Evolutionary conservation across 2,888 invertebrate genomes (phyloP).

Genomic region (Nomada ruficornis): DNA sequence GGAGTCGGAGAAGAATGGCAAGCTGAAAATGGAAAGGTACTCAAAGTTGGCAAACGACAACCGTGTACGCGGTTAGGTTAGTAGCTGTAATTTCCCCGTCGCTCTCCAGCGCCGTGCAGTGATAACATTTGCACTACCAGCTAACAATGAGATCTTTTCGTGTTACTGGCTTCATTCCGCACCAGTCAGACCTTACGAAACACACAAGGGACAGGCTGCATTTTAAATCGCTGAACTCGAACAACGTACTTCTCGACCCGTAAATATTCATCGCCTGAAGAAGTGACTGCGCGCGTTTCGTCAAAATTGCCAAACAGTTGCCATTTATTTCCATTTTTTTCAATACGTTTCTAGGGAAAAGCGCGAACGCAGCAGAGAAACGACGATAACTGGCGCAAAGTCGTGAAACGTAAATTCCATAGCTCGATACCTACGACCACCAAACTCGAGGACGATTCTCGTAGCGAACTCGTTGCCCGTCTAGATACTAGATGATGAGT

Average conservation of each 20-base stretch:
- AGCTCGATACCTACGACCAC: slow-evolving; percentile 11
- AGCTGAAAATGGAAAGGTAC: neutral
- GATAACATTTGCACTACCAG: no score
- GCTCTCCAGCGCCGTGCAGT: neutral
- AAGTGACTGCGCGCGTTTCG: no score
- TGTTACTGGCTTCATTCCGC: no score
- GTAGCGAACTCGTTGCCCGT: slow-evolving; percentile 6
- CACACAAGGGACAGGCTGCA: no score
- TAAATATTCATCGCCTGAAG: no score
- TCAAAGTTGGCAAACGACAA: slow-evolving; percentile 33
- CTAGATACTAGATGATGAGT: neutral
- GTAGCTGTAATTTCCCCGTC: slow-evolving; percentile 37
- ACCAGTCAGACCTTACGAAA: no score
- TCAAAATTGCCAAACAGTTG: no score
- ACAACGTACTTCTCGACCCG: no score
- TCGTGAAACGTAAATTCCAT: slow-evolving; percentile 31
- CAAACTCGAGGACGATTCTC: slow-evolving; percentile 25
- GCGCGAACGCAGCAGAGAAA: neutral
- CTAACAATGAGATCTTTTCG: no score
- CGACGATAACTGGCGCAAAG: slow-evolving; percentile 7
- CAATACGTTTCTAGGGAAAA: neutral
- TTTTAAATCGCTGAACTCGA: no score
- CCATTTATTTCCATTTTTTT: no score
- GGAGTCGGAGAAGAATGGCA: neutral
- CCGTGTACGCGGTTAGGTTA: slow-evolving; percentile 17